Evolutionary conservation across 2,888 invertebrate species (phyloP), one percentile per base, ranked within the genome.

Genomic region (Tipula helvola): DNA sequence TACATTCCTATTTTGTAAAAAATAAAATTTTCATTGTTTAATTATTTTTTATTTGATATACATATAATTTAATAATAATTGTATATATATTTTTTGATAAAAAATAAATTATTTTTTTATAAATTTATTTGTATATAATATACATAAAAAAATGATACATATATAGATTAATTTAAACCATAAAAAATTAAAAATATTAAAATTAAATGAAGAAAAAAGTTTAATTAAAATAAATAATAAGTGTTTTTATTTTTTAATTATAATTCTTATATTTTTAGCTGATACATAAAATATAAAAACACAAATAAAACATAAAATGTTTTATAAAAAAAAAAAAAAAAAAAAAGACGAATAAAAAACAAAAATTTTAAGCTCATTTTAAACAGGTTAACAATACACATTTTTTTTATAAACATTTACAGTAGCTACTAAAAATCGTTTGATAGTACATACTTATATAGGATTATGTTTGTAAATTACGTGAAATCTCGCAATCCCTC

Each of bases 21-120:
- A 57, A 57, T 18, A 16, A 16, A 52, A 52, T 16, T 16, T 16
- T 71, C 8, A 28, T 18, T 71, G 28, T 71, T 18, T 71, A 71
- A 71, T 71, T 71, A 57, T 7, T 57, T 57, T 71, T 71, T 28
- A 71, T 71, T 71, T 71, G 1, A 71, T 71, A 71, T 71, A 71
- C 28, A 28, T 71, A 71, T 71, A 28, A 71, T 71, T 71, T 71
- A 71, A 71, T 52, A 71, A 71, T 71, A 71, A 71, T 28, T 71
- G 71, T 71, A 71, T 71, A 71, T 71, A 71, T 71, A 71, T 71
- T 71, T 71, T 71, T 71, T 71, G 71, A 71, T 71, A 71, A 71
- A 71, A 71, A 71, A 71, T 71, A 71, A 71, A 71, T 71, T 71
- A 71, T 71, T 71, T 71, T 71, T 71, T 71, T 71, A 71, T 71